Evolutionary conservation across 2,888 invertebrate species (phyloP).

Genomic region (Seira ritae): DNA sequence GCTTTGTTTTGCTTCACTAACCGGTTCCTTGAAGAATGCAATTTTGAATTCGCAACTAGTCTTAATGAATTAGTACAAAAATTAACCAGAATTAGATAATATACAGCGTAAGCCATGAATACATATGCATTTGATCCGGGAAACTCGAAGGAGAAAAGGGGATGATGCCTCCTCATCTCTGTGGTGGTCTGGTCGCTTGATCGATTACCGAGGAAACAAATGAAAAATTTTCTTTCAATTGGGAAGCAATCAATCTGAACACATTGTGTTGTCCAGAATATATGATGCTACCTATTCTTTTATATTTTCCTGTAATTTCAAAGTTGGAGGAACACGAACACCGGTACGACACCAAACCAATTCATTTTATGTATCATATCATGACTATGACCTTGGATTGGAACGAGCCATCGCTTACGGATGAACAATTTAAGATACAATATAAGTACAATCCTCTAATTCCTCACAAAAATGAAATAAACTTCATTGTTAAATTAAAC

Average conservation of each 20-base stretch:
- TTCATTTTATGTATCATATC: no score
- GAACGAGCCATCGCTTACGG: slow-evolving; percentile 9
- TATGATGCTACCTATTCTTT: not conserved
- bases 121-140: not conserved
- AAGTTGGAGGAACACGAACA: slow-evolving; percentile 10
- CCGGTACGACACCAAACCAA: not conserved
- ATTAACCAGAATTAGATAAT: not conserved
- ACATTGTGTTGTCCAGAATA: not conserved
- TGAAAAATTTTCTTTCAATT: not conserved
- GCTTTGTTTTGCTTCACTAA: not conserved
- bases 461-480: no score
- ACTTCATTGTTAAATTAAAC: slow-evolving; percentile 1
- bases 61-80: not conserved
- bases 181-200: slow-evolving; percentile 8
- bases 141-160: no score
- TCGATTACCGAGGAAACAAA: slow-evolving; percentile 13
- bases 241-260: not conserved
- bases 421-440: no score
- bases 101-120: not conserved
- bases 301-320: slow-evolving; percentile 14
- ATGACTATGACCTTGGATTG: slow-evolving; percentile 48
- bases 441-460: not conserved
- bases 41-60: not conserved
- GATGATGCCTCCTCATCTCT: not conserved
- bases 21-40: not conserved